Percentiles rank a stretch among this genome's conserved stretches.
phyloP scores from a whole-genome alignment of 2,888 invertebrate species.

The Xestoiulus laeticollis region DNA sequence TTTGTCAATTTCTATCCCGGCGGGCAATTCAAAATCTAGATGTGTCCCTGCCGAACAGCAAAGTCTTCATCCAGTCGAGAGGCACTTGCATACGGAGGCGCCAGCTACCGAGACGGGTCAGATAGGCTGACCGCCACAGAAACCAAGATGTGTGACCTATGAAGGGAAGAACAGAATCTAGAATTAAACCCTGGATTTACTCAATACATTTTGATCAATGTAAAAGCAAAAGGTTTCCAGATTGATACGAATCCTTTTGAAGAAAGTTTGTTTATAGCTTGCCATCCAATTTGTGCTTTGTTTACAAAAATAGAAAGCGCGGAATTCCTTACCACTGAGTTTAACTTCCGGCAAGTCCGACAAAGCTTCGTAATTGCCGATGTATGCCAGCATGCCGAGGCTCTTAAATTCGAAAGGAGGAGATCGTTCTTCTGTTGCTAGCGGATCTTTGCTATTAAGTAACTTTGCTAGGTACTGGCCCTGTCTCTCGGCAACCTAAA shows the following conservation, averaged over 20 bases:
- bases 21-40: constrained; percentile 60
- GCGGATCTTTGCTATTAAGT: constrained; percentile 58
- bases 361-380: constrained; percentile 64
- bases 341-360: constrained; percentile 64
- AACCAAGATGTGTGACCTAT: constrained; percentile 65
- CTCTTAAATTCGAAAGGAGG: constrained; percentile 61
- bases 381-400: constrained; percentile 65
- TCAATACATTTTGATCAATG: too few relatives aligned
- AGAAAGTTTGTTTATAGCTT: background rate
- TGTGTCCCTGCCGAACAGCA: constrained; percentile 65
- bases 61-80: constrained; percentile 65
- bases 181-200: background rate
- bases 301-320: constrained; percentile 58
- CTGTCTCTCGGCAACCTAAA: constrained; percentile 64
- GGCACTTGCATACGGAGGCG: constrained; percentile 65
- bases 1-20: background rate
- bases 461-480: constrained; percentile 63
- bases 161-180: background rate
- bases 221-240: too few relatives aligned
- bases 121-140: constrained; percentile 65
- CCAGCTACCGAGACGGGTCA: constrained; percentile 65
- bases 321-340: constrained; percentile 62
- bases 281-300: background rate
- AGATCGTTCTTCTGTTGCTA: constrained; percentile 40
- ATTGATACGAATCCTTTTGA: too few relatives aligned